These are phyloP conservation scores for Choristoneura fumiferana DNA, from an alignment of 1,140 invertebrate species.

Conservation along the genomic window DNA sequence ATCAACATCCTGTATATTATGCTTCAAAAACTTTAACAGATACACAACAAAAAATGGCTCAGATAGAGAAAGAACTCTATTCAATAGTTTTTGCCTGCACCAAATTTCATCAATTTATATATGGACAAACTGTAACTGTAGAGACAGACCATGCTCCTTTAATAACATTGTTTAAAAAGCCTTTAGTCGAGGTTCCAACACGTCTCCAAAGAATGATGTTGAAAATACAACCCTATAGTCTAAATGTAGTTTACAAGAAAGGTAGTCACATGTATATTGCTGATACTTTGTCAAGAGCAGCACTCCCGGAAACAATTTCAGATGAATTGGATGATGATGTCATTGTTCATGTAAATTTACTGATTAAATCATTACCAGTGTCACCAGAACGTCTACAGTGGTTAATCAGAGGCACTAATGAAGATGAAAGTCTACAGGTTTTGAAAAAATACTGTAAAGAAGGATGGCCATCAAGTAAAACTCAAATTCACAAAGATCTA, in stretches of 20 bases:
- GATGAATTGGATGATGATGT: conserved; percentile 5
- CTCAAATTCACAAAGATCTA: too few species aligned
- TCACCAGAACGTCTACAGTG: conserved; percentile 27
- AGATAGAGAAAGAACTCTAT: too few species aligned
- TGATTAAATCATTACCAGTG: conserved; percentile 26
- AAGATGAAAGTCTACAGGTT: conserved; percentile 24
- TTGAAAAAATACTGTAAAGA: too few species aligned
- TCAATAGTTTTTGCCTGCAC: too few species aligned
- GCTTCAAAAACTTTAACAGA: too few species aligned
- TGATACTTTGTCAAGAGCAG: conserved; percentile 29
- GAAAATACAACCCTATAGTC: conserved; percentile 29
- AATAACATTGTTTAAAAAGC: conserved; percentile 33
- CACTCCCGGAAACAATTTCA: conserved; percentile 20
- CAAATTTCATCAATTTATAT: too few species aligned
- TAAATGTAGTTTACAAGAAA: conserved; percentile 28
- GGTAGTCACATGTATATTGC: conserved; percentile 28
- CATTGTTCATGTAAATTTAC: conserved; percentile 27
- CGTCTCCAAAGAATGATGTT: conserved; percentile 35
- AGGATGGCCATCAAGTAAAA: too few species aligned
- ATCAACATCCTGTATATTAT: too few species aligned
- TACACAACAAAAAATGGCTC: too few species aligned
- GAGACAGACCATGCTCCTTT: conserved; percentile 29
- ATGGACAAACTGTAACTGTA: conserved; percentile 59
- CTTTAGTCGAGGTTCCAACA: conserved; percentile 27
- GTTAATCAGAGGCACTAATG: conserved; percentile 20